These are phyloP conservation scores for Oryctes rhinoceros DNA, from an alignment of 1,140 invertebrate species.

Conservation along the genomic window DNA sequence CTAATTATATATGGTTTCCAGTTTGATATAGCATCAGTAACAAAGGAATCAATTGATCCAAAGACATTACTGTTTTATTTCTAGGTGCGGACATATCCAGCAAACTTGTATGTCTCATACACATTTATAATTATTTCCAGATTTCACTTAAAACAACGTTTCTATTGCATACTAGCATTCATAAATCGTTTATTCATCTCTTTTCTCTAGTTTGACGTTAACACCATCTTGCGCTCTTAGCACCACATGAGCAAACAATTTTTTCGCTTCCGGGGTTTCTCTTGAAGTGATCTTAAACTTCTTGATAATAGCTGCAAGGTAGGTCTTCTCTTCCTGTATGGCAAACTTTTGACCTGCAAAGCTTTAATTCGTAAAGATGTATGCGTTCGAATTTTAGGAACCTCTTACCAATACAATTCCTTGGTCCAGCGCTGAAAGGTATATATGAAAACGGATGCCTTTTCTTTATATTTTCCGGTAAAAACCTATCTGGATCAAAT, in stretches of 20 bases:
- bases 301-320: conserved; percentile 59
- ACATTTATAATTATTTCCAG: no score
- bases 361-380: not conserved
- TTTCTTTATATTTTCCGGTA: conserved; percentile 60
- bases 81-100: no score
- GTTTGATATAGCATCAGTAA: no score
- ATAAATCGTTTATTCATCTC: not conserved
- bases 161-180: no score
- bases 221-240: conserved; percentile 23
- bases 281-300: conserved; percentile 44
- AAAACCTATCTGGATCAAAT: conserved; percentile 72
- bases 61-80: no score
- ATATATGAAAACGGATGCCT: conserved; percentile 64
- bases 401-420: conserved; percentile 68
- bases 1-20: no score
- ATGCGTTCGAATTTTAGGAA: not conserved
- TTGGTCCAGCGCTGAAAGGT: conserved; percentile 69
- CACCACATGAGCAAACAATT: conserved; percentile 24
- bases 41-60: no score
- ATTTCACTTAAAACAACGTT: no score
- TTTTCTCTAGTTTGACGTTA: conserved; percentile 32
- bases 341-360: conserved; percentile 48
- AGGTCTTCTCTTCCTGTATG: conserved; percentile 61
- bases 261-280: conserved; percentile 40
- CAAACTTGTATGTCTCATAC: no score